phyloP scores from a whole-genome alignment of 2,113 vertebrate species.

The Ondatra zibethicus region DNA sequence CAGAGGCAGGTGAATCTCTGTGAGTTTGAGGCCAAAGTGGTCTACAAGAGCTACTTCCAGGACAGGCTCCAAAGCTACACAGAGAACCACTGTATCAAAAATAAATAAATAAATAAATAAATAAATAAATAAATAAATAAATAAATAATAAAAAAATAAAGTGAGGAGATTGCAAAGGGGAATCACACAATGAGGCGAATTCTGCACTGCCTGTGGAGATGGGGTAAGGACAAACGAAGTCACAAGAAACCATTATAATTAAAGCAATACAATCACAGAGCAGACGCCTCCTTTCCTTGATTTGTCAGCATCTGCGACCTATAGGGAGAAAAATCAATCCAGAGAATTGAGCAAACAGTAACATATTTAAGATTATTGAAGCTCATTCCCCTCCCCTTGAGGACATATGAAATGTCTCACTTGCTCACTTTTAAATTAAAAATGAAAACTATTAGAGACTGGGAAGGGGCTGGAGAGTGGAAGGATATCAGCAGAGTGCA shows the following conservation, averaged over 20 bases:
- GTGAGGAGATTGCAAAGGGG: neutral
- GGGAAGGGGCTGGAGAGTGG: too few relatives aligned
- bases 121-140: too few relatives aligned
- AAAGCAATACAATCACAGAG: neutral
- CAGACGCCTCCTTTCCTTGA: neutral
- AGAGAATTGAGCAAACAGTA: neutral
- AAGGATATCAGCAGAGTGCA: neutral
- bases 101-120: too few relatives aligned
- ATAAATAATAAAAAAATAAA: too few relatives aligned
- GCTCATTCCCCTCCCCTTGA: neutral
- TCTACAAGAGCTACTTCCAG: too few relatives aligned
- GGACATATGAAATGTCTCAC: neutral
- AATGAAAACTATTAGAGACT: neutral
- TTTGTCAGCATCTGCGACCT: neutral
- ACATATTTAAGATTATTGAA: neutral
- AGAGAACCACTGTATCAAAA: too few relatives aligned
- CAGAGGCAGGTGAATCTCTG: too few relatives aligned
- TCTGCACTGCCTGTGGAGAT: neutral
- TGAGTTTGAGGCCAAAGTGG: too few relatives aligned
- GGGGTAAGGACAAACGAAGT: neutral
- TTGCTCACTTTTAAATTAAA: conserved; percentile 27
- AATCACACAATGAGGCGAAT: neutral
- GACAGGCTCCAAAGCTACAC: too few relatives aligned
- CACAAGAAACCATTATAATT: neutral
- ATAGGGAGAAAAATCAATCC: neutral